Percentiles rank a stretch among this genome's conserved stretches.
These are phyloP conservation scores for Chaenogobius annularis DNA, from an alignment of 2,113 vertebrate species.

Conservation along the genomic window DNA sequence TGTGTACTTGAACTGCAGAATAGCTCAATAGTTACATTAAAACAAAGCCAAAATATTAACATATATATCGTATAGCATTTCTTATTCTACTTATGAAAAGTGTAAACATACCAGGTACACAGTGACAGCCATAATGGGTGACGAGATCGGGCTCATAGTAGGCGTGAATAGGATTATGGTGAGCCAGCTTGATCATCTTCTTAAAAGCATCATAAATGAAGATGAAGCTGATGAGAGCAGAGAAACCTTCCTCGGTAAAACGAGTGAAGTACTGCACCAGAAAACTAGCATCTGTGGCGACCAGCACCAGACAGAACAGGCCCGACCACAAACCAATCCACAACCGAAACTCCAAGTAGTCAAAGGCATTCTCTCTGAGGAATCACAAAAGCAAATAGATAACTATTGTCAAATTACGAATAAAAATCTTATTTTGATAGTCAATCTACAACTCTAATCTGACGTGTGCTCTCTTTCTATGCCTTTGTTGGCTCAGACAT, in stretches of 20 bases:
- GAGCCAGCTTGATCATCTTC: slow-evolving; percentile 94
- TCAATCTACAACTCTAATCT: not conserved
- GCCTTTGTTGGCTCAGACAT: slow-evolving; percentile 5
- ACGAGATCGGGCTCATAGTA: slow-evolving; percentile 79
- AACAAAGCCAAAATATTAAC: too few species aligned
- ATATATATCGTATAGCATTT: not conserved
- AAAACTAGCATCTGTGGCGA: slow-evolving; percentile 93
- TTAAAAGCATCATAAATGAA: slow-evolving; percentile 98
- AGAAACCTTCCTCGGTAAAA: slow-evolving; percentile 96
- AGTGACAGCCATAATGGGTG: slow-evolving; percentile 86
- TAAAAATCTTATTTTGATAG: not conserved
- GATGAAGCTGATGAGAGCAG: slow-evolving; percentile 97
- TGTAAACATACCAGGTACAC: slow-evolving; percentile 69
- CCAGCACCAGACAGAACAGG: slow-evolving; percentile 87
- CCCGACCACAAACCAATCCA: slow-evolving; percentile 98
- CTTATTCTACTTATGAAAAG: not conserved
- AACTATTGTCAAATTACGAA: not conserved
- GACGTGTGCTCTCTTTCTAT: too few species aligned
- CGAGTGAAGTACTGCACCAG: slow-evolving; percentile 97
- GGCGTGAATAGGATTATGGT: slow-evolving; percentile 88
- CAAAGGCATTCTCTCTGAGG: slow-evolving; percentile 87
- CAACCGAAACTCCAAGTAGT: slow-evolving; percentile 96
- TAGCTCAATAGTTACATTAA: not conserved
- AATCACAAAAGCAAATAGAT: not conserved
- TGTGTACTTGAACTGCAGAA: slow-evolving; percentile 5